Base-by-base conservation (phyloP, 1,140 invertebrate species). In the Heliconius himera region DNA sequence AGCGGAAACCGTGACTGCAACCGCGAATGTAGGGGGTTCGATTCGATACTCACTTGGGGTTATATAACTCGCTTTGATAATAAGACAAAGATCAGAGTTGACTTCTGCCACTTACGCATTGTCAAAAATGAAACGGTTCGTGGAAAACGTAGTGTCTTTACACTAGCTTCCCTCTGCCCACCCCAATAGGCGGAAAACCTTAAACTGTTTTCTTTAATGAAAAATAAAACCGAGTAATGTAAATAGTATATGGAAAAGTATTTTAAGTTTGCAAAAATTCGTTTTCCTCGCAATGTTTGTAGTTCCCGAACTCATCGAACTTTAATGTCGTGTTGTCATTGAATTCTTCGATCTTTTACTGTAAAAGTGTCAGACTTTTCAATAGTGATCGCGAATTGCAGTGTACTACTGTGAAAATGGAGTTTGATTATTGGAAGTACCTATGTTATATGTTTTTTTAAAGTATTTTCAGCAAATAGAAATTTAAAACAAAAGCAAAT, bases 301-400 rank as follows among this genome's bases (percentile, higher is more conserved):
- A 36, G 36, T 72, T 72, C 70, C 20, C 8, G 70, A 72, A 72
- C 70, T 72, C 70, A 13, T 72, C 36, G 29, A 72, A 72, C 5
- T 41, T 72, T 72, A 72, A 72, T 72, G 70, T 41, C 70, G 70
- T 72, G 70, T 72, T 38, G 70, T 72, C 36, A 72, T 72, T 72
- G 70, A 72, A 72, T 72, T 72, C 70, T 38, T 72, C 70, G 70
- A 72, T 36, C 70, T 41, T 36, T 72, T 72, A 72, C 70, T 72
- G 70, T 72, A 20, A n/a, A 70, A 72, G 20, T 72, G 36, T 72
- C 36, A 72, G 26, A 66, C 60, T 29, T 66, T 29, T 66, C 26
- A 29, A 66, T 66, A 66, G 22, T 29, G 60, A 66, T 13, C 60
- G 60, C 60, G 22, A 66, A 29, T 66, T 26, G 3, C 22, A 6